Evolutionary conservation across 2,797 vertebrate genomes (phyloP).

Genomic region (Eidolon dupreanum): DNA sequence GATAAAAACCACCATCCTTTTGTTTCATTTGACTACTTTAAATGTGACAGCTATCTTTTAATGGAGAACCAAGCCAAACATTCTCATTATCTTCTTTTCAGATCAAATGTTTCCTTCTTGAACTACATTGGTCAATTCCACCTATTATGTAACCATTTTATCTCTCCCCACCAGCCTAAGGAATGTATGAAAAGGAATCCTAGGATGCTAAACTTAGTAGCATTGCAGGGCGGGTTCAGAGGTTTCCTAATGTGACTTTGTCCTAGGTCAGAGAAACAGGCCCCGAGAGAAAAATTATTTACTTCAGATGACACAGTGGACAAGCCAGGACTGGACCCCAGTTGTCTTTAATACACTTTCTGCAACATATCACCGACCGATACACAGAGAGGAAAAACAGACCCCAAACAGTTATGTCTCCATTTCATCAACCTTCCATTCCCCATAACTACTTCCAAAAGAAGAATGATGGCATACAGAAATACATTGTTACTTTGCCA

Average conservation of each 20-base stretch:
- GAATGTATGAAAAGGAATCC: background rate
- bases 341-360: background rate
- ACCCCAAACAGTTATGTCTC: background rate
- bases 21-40: background rate
- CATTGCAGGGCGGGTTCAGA: background rate
- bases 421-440: background rate
- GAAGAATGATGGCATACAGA: background rate
- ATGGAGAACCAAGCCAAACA: background rate
- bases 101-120: background rate
- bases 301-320: background rate
- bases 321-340: background rate
- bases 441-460: background rate
- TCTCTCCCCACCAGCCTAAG: background rate
- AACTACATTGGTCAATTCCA: background rate
- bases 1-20: background rate
- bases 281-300: background rate
- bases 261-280: background rate
- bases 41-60: background rate
- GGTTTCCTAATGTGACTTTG: fast-evolving
- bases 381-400: background rate
- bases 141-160: background rate
- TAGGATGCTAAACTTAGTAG: background rate
- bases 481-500: background rate
- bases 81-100: slow-evolving; percentile 31
- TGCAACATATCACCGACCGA: background rate